These are phyloP conservation scores for Eueides isabella DNA, from an alignment of 1,140 invertebrate genomes.

Conservation along the genomic window DNA sequence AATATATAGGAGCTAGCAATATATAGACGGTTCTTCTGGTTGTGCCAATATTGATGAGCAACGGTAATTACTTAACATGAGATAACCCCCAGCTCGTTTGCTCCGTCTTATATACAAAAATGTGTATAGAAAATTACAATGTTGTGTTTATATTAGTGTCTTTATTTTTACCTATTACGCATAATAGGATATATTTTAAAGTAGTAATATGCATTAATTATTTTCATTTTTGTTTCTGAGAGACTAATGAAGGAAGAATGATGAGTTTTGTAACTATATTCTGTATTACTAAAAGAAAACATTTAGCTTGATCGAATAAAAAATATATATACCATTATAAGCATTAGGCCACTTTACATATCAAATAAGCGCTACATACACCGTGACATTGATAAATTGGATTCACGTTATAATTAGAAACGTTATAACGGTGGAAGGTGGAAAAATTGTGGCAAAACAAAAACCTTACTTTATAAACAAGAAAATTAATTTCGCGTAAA, in stretches of 20 bases:
- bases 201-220: too few relatives aligned
- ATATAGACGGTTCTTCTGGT: too few relatives aligned
- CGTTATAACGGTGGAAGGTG: neutral
- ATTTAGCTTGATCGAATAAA: neutral
- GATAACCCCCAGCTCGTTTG: too few relatives aligned
- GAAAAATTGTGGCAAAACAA: neutral
- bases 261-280: neutral
- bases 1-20: too few relatives aligned
- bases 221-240: too few relatives aligned
- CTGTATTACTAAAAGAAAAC: neutral
- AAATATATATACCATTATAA: neutral
- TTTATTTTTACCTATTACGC: too few relatives aligned
- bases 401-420: neutral
- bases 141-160: neutral
- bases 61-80: too few relatives aligned
- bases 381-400: constrained; percentile 1
- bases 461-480: neutral
- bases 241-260: neutral
- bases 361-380: neutral
- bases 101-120: too few relatives aligned
- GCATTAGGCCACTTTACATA: neutral
- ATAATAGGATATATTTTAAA: too few relatives aligned
- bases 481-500: constrained; percentile 10
- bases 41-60: too few relatives aligned
- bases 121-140: neutral